Conservation (phyloP, 2,888 invertebrate genomes). For the Parnassius mnemosyne region DNA sequence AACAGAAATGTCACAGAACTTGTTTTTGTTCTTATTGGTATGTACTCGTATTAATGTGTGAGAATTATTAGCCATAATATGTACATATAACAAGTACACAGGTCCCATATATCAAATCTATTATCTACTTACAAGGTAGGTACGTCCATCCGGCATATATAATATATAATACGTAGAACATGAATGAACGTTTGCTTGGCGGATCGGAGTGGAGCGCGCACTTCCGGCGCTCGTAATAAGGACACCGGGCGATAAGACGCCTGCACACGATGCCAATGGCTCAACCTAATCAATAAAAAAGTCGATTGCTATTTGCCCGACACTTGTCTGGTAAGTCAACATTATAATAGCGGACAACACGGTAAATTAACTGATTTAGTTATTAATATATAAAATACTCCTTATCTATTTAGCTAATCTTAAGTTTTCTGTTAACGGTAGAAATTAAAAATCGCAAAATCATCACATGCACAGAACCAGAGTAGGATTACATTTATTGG, state of each 20-base stretch:
- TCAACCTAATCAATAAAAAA: slow-evolving; percentile 18
- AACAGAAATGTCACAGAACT: no score
- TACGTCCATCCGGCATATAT: slow-evolving; percentile 40
- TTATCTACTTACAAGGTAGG: slow-evolving; percentile 49
- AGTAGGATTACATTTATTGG: no score
- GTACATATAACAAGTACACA: neutral
- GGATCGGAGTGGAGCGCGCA: slow-evolving; percentile 59
- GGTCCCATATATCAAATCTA: slow-evolving; percentile 11
- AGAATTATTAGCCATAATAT: neutral
- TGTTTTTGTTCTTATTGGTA: no score
- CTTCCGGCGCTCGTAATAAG: slow-evolving; percentile 73
- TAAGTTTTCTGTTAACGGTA: no score
- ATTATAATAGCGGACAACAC: neutral
- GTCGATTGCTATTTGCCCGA: neutral
- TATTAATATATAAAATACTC: no score
- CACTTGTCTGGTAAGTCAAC: slow-evolving; percentile 2
- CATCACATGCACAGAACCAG: no score
- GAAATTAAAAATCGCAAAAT: no score
- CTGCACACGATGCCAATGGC: slow-evolving; percentile 27
- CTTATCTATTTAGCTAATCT: no score
- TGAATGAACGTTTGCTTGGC: slow-evolving; percentile 68
- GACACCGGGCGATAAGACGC: slow-evolving; percentile 63
- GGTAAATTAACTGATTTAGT: no score
- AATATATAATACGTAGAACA: slow-evolving; percentile 65
- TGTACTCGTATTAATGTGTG: no score